A percentile compares a stretch with the other conserved stretches of the same genome.
Evolutionary conservation across 2,888 invertebrate genomes (phyloP).

Genomic region (Cheilosia impressa): DNA sequence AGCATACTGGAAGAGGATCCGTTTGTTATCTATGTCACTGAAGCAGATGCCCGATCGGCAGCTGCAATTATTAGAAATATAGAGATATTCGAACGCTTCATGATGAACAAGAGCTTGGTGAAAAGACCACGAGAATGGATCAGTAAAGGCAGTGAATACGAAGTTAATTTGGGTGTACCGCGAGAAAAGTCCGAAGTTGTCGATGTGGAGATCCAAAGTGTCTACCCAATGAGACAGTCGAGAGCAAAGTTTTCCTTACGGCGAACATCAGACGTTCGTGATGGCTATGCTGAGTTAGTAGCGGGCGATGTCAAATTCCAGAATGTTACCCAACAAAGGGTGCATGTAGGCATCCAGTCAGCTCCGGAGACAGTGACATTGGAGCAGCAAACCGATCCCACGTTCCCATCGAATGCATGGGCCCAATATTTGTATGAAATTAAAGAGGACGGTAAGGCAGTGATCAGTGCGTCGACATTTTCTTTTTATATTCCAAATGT

Average conservation of each 20-base stretch:
- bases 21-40: constrained; percentile 88
- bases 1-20: constrained; percentile 87
- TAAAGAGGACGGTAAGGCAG: constrained; percentile 78
- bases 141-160: constrained; percentile 87
- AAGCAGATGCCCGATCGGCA: constrained; percentile 83
- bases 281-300: constrained; percentile 88
- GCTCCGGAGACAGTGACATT: constrained; percentile 84
- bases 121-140: constrained; percentile 86
- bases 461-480: background rate
- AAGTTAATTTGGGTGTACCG: constrained; percentile 85
- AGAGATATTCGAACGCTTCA: constrained; percentile 83
- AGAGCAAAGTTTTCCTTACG: constrained; percentile 85
- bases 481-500: constrained; percentile 68
- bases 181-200: constrained; percentile 85
- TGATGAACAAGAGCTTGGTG: constrained; percentile 85
- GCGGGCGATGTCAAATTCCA: constrained; percentile 85
- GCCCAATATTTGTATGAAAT: constrained; percentile 87
- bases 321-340: constrained; percentile 85
- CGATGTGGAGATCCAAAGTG: constrained; percentile 88
- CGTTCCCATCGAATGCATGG: constrained; percentile 88
- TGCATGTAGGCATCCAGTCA: constrained; percentile 86
- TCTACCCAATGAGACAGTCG: constrained; percentile 85
- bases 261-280: constrained; percentile 85
- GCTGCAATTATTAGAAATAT: constrained; percentile 85
- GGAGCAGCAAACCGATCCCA: constrained; percentile 88